phyloP scores from a whole-genome alignment of 2,113 vertebrate genomes.

The Microcebus murinus region DNA sequence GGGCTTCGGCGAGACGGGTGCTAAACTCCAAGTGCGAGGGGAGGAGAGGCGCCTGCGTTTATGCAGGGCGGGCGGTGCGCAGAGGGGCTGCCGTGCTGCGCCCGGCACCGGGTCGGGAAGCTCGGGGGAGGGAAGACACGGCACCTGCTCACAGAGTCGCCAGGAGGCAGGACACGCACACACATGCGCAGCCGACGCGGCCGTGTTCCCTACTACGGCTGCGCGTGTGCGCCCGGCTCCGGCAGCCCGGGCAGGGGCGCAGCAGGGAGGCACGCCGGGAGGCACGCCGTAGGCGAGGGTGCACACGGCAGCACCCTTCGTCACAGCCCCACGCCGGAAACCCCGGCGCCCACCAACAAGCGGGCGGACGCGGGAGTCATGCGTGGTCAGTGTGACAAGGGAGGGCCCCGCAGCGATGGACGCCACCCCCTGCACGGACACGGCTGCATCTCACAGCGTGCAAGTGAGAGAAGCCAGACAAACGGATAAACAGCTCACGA shows the following conservation, averaged over 20 bases:
- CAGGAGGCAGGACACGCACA: accelerated
- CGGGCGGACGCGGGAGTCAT: accelerated
- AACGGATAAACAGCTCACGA: accelerated
- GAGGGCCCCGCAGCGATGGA: accelerated
- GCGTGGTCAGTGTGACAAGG: accelerated
- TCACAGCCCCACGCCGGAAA: neutral
- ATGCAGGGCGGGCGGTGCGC: accelerated
- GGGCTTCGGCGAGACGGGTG: accelerated
- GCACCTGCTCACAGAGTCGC: neutral
- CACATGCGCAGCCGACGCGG: accelerated
- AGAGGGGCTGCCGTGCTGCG: accelerated
- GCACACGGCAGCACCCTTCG: accelerated
- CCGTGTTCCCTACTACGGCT: accelerated
- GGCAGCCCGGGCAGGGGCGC: accelerated
- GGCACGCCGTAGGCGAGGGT: accelerated
- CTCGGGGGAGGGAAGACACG: accelerated
- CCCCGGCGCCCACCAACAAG: accelerated
- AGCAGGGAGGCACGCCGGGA: accelerated
- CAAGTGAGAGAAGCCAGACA: neutral
- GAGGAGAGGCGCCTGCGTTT: accelerated
- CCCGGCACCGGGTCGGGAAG: accelerated
- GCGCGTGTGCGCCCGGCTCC: accelerated
- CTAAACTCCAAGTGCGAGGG: neutral
- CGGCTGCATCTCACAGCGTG: accelerated
- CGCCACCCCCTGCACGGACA: accelerated